A percentile compares a stretch with the other conserved stretches of the same genome.
phyloP scores from a whole-genome alignment of 1,140 invertebrate genomes.

The Aphelenchoides fujianensis region DNA sequence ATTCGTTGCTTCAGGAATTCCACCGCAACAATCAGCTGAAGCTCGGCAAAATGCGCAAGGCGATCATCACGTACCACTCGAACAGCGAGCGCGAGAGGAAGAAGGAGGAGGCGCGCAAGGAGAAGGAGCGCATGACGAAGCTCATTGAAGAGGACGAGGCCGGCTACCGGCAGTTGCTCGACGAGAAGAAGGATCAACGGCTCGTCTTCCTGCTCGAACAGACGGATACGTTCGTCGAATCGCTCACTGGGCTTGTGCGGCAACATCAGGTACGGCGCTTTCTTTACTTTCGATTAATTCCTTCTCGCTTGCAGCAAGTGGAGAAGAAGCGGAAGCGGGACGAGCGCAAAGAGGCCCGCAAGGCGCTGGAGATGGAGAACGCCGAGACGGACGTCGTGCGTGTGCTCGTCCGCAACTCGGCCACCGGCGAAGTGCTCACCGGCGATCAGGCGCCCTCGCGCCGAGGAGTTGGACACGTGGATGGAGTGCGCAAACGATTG shows the following conservation, averaged over 20 bases:
- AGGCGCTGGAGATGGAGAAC: conserved; percentile 31
- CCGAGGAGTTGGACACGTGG: conserved; percentile 79
- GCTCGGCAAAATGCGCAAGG: conserved; percentile 84
- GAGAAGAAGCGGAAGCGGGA: conserved; percentile 61
- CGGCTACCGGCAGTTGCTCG: conserved; percentile 84
- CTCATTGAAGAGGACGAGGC: conserved; percentile 80
- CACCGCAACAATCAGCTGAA: conserved; percentile 77
- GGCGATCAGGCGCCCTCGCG: conserved; percentile 80
- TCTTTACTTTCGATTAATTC: not conserved
- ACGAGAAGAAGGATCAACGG: conserved; percentile 99
- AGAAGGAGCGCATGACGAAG: conserved; percentile 95
- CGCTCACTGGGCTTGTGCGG: conserved; percentile 67
- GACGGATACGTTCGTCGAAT: conserved; percentile 96
- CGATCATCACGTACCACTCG: conserved; percentile 89
- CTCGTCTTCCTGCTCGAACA: conserved; percentile 92
- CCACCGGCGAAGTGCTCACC: conserved; percentile 75
- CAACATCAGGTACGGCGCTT: conserved; percentile 53
- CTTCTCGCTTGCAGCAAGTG: conserved; percentile 19
- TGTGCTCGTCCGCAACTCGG: conserved; percentile 80
- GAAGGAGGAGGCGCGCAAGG: conserved; percentile 96
- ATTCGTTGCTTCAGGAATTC: conserved; percentile 41
- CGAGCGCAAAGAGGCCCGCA: conserved; percentile 45
- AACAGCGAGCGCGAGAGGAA: conserved; percentile 97
- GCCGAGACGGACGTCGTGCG: conserved; percentile 61
- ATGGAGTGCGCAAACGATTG: no score